Evolutionary conservation across 1,140 invertebrate genomes (phyloP).

Genomic region (Pomphorhynchus laevis): DNA sequence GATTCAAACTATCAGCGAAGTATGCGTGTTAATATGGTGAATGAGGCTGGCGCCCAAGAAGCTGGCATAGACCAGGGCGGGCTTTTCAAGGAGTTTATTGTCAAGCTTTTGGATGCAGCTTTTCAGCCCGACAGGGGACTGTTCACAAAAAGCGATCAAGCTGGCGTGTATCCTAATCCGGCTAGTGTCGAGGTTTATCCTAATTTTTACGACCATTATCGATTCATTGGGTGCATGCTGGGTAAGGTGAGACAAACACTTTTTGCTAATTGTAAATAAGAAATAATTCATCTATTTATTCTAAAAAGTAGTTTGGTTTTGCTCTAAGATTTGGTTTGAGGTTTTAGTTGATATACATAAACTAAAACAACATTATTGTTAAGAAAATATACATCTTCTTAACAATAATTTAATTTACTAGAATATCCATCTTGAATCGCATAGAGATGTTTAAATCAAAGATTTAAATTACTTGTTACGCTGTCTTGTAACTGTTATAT

Average conservation of each 20-base stretch:
- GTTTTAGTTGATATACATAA: too few relatives aligned
- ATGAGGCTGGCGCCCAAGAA: slow-evolving; percentile 46
- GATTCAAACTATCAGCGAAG: slow-evolving; percentile 47
- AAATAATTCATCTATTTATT: not conserved
- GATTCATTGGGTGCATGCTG: slow-evolving; percentile 61
- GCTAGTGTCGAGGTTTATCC: slow-evolving; percentile 41
- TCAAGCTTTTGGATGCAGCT: slow-evolving; percentile 41
- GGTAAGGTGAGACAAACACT: slow-evolving; percentile 38
- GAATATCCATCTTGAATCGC: too few relatives aligned
- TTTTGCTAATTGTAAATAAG: too few relatives aligned
- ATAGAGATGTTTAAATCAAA: too few relatives aligned
- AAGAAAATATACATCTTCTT: too few relatives aligned
- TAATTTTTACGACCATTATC: slow-evolving; percentile 57
- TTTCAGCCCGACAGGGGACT: slow-evolving; percentile 85
- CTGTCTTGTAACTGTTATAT: too few relatives aligned
- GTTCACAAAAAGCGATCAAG: slow-evolving; percentile 54
- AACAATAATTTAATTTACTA: too few relatives aligned
- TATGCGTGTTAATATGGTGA: slow-evolving; percentile 52
- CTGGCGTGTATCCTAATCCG: slow-evolving; percentile 72
- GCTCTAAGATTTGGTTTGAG: too few relatives aligned
- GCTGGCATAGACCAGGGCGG: slow-evolving; percentile 76
- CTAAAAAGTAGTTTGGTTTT: too few relatives aligned
- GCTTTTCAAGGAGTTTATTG: slow-evolving; percentile 35
- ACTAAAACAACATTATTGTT: too few relatives aligned
- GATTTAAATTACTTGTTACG: too few relatives aligned